Evolutionary conservation across 1,140 invertebrate species (phyloP).

Genomic region (Catajapyx aquilonaris): DNA sequence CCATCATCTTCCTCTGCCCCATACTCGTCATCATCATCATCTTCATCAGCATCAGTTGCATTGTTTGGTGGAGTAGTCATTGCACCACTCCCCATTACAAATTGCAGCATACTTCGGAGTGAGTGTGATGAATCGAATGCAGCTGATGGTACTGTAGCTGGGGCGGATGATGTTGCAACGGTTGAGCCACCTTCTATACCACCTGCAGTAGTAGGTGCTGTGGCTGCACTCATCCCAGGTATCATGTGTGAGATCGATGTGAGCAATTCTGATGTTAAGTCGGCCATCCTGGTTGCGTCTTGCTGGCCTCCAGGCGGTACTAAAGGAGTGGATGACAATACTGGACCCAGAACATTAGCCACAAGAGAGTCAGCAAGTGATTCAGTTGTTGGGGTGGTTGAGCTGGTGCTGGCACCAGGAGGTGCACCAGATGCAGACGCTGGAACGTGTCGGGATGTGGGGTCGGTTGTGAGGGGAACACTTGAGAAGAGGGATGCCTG

Average conservation of each 20-base stretch:
- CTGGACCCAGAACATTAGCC: conserved; percentile 21
- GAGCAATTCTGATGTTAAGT: conserved; percentile 1
- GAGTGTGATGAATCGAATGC: not conserved
- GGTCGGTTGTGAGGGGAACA: not conserved
- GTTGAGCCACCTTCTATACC: too few species aligned
- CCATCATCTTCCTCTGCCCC: too few species aligned
- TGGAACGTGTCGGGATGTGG: conserved; percentile 4
- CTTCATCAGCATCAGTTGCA: too few species aligned
- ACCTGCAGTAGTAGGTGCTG: conserved; percentile 9
- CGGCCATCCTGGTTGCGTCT: too few species aligned
- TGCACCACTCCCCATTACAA: not conserved
- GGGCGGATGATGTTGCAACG: not conserved
- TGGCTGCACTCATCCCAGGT: conserved; percentile 7
- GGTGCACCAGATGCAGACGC: conserved; percentile 3
- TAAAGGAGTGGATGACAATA: conserved; percentile 10
- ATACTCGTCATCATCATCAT: too few species aligned
- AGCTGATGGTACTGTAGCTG: not conserved
- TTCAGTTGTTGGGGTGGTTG: conserved; percentile 17
- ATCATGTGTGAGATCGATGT: not conserved
- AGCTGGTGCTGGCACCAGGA: conserved; percentile 5
- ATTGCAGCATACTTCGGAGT: not conserved
- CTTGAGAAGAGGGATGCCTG: too few species aligned
- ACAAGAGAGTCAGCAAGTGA: conserved; percentile 23
- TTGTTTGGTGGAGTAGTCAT: too few species aligned
- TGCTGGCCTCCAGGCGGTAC: not conserved